A percentile compares a stretch with the other conserved stretches of the same genome.
Conservation (phyloP, 2,888 invertebrate genomes). For the Agonopterix subpropinquella region DNA sequence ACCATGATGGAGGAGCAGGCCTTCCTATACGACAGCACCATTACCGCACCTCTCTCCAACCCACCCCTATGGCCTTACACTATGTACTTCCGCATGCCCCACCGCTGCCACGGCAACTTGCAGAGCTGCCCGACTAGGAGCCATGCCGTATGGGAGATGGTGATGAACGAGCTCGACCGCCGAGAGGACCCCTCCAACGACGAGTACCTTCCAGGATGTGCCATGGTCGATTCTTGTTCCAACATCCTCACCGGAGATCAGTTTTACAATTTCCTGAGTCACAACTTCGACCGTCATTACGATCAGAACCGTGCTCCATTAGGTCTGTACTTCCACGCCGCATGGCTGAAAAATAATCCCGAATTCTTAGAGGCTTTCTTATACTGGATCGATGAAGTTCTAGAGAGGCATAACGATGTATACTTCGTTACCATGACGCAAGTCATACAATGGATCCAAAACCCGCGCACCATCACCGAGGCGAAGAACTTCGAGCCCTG, state of each 20-base stretch:
- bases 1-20: constrained; percentile 98
- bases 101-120: constrained; percentile 93
- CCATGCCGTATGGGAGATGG: constrained; percentile 97
- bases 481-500: constrained; percentile 95
- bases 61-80: constrained; percentile 99
- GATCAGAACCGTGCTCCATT: constrained; percentile 92
- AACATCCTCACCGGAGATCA: constrained; percentile 94
- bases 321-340: constrained; percentile 94
- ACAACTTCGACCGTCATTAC: constrained; percentile 95
- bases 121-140: constrained; percentile 94
- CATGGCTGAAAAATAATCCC: constrained; percentile 94
- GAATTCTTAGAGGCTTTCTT: constrained; percentile 94
- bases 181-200: constrained; percentile 93
- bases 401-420: constrained; percentile 90
- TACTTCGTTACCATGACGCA: constrained; percentile 98
- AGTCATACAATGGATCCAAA: constrained; percentile 97
- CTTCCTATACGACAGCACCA: constrained; percentile 96
- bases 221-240: constrained; percentile 96
- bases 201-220: constrained; percentile 92
- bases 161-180: constrained; percentile 94
- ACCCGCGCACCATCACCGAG: constrained; percentile 88
- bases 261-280: constrained; percentile 95
- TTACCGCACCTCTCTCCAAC: constrained; percentile 92
- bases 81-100: constrained; percentile 98
- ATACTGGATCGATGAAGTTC: constrained; percentile 94